Base-by-base conservation (phyloP, 2,888 invertebrate genomes). In the Siphlonurus alternatus region DNA sequence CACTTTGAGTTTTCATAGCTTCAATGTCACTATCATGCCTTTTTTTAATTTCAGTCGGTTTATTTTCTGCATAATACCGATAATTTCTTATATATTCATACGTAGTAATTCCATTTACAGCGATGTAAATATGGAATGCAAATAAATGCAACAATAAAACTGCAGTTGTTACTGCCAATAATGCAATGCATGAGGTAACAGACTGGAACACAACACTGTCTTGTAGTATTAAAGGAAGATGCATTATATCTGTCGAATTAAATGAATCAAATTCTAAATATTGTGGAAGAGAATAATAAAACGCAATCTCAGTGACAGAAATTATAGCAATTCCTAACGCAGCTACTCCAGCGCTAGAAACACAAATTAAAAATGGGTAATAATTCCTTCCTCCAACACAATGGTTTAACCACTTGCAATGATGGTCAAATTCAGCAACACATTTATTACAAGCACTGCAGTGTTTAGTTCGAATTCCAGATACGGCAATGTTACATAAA, bases 401-500 rank as follows among this genome's bases (percentile, higher is more conserved):
- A 77, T 94, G 96, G 79, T 98, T 98, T 69, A 98, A 80, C 97
- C 98, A 98, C 81, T 95, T 94, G 81, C 97, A 98, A 77, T 98
- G 97, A 76, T 97, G 97, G 75, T 98, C 97, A 77, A 98, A 98
- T 65, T 85, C 82, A 18, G 87, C 85, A 62, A 98, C 90, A 77
- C 98, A 98, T 81, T 98, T 98, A 80, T 98, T 98, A 79, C 98
- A 98, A 69, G 92, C 84, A 71, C 91, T 88, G 76, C 98, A 98
- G 75, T 98, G 98, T 75, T 98, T 98, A 15, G 93, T 93, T 67
- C 87, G 82, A 62, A 81, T 81, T 66, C 86, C 83, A 66, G 83
- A 83, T 5, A 87, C 88, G 67, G 84, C 79, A 70, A 93, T 87
- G 72, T 91, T 88, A 78, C 97, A 97, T 71, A 97, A 80, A 73